A percentile compares a stretch with the other conserved stretches of the same genome.
phyloP scores from a whole-genome alignment of 64 coral and sea anemone genomes.

The Platygyra sinensis region DNA sequence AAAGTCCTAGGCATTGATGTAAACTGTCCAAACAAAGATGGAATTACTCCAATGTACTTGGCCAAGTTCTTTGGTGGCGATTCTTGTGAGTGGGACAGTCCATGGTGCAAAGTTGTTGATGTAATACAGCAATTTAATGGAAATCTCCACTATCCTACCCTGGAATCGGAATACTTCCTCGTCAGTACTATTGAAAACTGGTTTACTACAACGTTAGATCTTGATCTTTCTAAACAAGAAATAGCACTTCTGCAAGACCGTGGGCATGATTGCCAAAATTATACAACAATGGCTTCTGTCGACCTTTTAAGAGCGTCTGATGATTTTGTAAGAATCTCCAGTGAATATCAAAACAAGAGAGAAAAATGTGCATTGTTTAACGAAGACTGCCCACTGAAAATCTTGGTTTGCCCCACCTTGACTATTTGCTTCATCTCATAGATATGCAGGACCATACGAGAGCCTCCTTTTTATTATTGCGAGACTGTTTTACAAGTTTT shows the following conservation, averaged over 20 bases:
- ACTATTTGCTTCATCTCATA: background rate
- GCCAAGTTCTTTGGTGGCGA: conserved; percentile 31
- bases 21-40: conserved; percentile 42
- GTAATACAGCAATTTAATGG: conserved; percentile 35
- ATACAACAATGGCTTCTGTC: too few species aligned
- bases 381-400: too few species aligned
- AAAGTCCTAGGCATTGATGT: background rate
- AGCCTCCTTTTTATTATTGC: background rate
- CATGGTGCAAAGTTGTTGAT: conserved; percentile 66
- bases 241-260: background rate
- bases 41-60: conserved; percentile 26
- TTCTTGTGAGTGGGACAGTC: conserved; percentile 24
- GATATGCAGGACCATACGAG: background rate
- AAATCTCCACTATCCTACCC: conserved; percentile 20
- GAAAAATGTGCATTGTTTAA: too few species aligned
- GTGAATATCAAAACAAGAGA: too few species aligned
- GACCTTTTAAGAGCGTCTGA: too few species aligned
- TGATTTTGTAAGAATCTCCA: too few species aligned
- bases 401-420: background rate
- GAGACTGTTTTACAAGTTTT: background rate
- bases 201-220: background rate
- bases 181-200: background rate
- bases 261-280: too few species aligned
- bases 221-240: background rate
- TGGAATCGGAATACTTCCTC: background rate